A percentile compares a stretch with the other conserved stretches of the same genome.
phyloP scores from a whole-genome alignment of 2,797 vertebrate species.

The Amniataba percoides region DNA sequence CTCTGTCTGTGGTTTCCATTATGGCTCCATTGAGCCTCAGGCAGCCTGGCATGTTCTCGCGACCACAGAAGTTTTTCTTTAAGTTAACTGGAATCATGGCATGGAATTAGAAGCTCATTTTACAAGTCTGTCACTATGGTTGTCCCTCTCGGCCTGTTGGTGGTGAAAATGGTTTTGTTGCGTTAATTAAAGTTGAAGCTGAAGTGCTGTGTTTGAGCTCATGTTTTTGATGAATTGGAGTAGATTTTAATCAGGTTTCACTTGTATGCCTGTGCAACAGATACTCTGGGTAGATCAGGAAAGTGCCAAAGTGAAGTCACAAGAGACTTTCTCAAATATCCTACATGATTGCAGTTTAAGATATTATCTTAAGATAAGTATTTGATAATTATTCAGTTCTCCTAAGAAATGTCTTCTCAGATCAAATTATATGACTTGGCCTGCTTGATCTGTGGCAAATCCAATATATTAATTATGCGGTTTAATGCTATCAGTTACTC shows the following conservation, averaged over 20 bases:
- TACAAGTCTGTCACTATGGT: constrained; percentile 58
- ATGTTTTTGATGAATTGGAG: constrained; percentile 26
- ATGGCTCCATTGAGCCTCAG: constrained; percentile 69
- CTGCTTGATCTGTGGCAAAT: constrained; percentile 44
- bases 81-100: constrained; percentile 79
- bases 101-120: constrained; percentile 75
- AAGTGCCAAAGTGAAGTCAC: constrained; percentile 3
- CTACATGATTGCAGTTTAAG: constrained; percentile 10
- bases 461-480: constrained; percentile 46
- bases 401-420: neutral
- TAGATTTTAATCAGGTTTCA: constrained; percentile 18
- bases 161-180: constrained; percentile 40
- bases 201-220: constrained; percentile 15
- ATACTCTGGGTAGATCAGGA: constrained; percentile 16
- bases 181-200: constrained; percentile 59
- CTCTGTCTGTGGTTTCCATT: constrained; percentile 79
- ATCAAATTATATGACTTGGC: constrained; percentile 47
- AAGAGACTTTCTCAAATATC: constrained; percentile 4
- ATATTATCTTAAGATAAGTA: constrained; percentile 19
- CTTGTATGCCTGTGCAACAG: neutral
- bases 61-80: constrained; percentile 77
- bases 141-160: constrained; percentile 48
- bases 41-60: constrained; percentile 67
- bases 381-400: constrained; percentile 7
- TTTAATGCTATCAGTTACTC: constrained; percentile 53